phyloP scores from a whole-genome alignment of 2,113 vertebrate genomes.

The Entomyzon cyanotis region DNA sequence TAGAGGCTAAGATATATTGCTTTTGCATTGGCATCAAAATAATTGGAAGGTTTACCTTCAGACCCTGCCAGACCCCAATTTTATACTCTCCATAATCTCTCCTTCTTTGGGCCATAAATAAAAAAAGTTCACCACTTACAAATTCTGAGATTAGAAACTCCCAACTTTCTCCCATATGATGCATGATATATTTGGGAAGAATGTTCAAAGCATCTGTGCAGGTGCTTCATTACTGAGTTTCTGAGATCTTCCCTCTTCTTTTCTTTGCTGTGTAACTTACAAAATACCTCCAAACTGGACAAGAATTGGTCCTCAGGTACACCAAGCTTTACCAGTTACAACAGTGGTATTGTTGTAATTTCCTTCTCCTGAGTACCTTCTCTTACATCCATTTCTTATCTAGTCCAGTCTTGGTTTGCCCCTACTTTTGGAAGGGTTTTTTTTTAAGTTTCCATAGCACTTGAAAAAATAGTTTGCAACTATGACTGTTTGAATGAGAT shows the following conservation, averaged over 20 bases:
- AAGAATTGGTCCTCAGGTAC: background rate
- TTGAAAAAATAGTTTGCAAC: background rate
- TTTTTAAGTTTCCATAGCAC: background rate
- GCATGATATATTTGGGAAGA: background rate
- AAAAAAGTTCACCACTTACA: background rate
- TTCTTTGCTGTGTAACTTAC: background rate
- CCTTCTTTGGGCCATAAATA: background rate
- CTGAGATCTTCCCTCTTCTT: background rate
- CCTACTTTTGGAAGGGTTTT: background rate
- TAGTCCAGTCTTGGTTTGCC: background rate
- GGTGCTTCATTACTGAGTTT: background rate
- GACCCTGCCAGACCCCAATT: background rate
- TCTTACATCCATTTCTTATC: background rate
- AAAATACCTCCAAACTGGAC: background rate
- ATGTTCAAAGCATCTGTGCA: background rate
- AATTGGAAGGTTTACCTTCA: background rate
- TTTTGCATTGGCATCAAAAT: background rate
- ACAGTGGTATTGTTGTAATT: background rate
- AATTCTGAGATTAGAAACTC: background rate
- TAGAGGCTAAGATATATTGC: background rate
- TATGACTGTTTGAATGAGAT: background rate
- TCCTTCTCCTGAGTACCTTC: background rate
- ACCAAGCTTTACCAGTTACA: background rate
- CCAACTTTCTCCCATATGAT: background rate
- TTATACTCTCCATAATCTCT: background rate